Base-by-base conservation (phyloP, 2,113 vertebrate genomes). In the Cranoglanis bouderius region DNA sequence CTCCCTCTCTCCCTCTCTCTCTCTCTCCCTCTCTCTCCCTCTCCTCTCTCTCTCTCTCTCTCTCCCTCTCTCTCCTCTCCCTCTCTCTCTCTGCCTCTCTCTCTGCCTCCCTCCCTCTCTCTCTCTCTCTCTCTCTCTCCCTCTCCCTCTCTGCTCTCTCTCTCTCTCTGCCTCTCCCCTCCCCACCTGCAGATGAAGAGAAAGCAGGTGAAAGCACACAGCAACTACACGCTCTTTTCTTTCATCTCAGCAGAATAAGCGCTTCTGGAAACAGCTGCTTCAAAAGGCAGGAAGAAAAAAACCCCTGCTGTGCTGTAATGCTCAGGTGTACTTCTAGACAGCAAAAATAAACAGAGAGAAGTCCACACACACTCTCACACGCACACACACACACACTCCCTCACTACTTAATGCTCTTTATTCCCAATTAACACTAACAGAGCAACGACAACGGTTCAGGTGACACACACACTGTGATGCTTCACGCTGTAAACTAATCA, bases 111-210 rank as follows among this genome's bases (percentile, higher is more conserved):
- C 74, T 5, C 46, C 9, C 46, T 46, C 46, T 9, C 46, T 10
- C 46, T n/a, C n/a, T n/a, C n/a, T n/a, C n/a, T n/a, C 29, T 51
- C 32, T 78, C 40, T 53, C 75, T 78, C 75, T 78, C 38, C 6
- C 74, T 5, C 46, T n/a, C n/a, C 9, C 46, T 46, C 46, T 9
- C 46, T 10, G n/a, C 46, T 18, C 32, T 46, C 40, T 78, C 5
- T 72, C 32, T 8, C 61, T 19, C n/a, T 38, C 67, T n/a, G n/a
- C n/a, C 32, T 21, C 70, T 18, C 70, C 6, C 59, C 8, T 1
- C 29, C 84, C 82, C 77, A 85, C 89, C 65, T 67, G 77, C 89
- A 90, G 16, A 82, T 80, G 78, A 86, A 87, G 49, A 85, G 38
- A 24, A 7, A 26, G 29, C 70, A 51, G 49, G 65, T 49, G 67